These are phyloP conservation scores for Sinocyclocheilus anshuiensis DNA, from an alignment of 2,113 vertebrate genomes.

Conservation along the genomic window DNA sequence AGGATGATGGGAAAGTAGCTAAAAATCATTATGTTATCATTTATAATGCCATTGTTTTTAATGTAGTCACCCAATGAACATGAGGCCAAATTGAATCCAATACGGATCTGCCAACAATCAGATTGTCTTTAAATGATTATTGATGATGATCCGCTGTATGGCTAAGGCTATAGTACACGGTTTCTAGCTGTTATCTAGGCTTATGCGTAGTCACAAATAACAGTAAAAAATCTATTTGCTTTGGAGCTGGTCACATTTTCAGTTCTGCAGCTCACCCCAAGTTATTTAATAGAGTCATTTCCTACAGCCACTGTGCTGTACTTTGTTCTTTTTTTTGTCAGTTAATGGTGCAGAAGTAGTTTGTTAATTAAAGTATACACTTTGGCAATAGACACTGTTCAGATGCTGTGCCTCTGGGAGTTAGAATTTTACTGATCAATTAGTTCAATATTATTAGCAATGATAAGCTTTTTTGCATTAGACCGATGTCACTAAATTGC, in stretches of 20 bases:
- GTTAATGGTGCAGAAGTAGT: slow-evolving; percentile 16
- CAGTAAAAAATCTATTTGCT: background rate
- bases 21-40: background rate
- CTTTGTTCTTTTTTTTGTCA: background rate
- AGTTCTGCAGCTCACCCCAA: background rate
- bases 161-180: background rate
- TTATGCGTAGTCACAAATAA: background rate
- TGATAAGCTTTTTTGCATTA: too few relatives aligned
- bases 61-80: background rate
- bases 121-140: background rate
- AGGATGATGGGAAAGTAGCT: background rate
- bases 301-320: background rate
- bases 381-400: background rate
- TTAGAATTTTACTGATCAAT: background rate
- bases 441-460: background rate
- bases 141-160: background rate
- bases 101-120: background rate
- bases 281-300: slow-evolving; percentile 27
- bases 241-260: background rate
- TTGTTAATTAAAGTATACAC: slow-evolving; percentile 17
- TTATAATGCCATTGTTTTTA: background rate
- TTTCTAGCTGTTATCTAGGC: background rate
- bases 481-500: background rate
- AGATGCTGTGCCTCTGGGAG: background rate
- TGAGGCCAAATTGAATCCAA: background rate